These are phyloP conservation scores for Chironomus tepperi DNA, from an alignment of 1,140 invertebrate species.

Conservation along the genomic window DNA sequence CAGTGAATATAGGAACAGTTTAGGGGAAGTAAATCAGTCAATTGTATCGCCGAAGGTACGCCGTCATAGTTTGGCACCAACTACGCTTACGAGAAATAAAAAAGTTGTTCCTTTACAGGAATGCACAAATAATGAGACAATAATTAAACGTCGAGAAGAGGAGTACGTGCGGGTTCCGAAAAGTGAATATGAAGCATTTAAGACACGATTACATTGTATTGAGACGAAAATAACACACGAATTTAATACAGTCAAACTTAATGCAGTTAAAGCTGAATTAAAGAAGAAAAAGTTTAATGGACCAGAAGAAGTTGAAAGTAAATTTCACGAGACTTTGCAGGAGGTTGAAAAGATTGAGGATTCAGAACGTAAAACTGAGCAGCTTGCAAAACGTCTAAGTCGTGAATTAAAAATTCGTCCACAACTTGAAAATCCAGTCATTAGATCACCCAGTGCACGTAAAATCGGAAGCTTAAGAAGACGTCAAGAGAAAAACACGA, in stretches of 20 bases:
- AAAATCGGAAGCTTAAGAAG: slow-evolving; percentile 65
- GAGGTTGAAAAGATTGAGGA: slow-evolving; percentile 50
- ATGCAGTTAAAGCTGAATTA: slow-evolving; percentile 26
- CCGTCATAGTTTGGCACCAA: not conserved
- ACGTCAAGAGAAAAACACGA: slow-evolving; percentile 49
- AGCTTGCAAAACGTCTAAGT: slow-evolving; percentile 57
- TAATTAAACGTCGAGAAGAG: slow-evolving; percentile 34
- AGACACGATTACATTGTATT: slow-evolving; percentile 58
- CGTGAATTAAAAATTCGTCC: slow-evolving; percentile 62
- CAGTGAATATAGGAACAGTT: not conserved
- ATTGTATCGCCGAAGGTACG: not conserved
- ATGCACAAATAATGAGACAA: slow-evolving; percentile 25
- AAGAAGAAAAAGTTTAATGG: slow-evolving; percentile 29
- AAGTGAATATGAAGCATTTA: slow-evolving; percentile 64
- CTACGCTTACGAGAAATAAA: not conserved
- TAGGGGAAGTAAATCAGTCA: not conserved
- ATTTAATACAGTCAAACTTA: slow-evolving; percentile 45
- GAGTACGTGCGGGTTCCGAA: slow-evolving; percentile 61
- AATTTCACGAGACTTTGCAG: slow-evolving; percentile 61
- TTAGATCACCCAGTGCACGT: slow-evolving; percentile 66
- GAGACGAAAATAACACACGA: slow-evolving; percentile 59
- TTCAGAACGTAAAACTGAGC: slow-evolving; percentile 52
- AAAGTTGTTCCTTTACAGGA: not conserved
- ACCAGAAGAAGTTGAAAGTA: slow-evolving; percentile 50
- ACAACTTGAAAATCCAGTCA: slow-evolving; percentile 57